Evolutionary conservation across 2,113 vertebrate species (phyloP).

Genomic region (Sinocyclocheilus anophthalmus): DNA sequence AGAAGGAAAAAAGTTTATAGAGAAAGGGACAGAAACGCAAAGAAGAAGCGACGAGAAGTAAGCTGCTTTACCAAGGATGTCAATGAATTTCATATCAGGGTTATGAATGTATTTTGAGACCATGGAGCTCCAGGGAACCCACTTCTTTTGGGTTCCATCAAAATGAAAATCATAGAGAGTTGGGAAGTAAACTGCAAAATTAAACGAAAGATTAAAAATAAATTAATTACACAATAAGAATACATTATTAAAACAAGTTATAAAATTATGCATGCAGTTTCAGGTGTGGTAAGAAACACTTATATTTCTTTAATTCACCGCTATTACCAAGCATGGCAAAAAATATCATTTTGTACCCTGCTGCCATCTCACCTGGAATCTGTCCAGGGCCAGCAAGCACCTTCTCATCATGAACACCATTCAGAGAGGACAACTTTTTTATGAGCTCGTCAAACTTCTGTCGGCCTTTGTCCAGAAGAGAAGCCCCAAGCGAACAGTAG

Average conservation of each 20-base stretch:
- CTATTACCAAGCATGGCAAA: background rate
- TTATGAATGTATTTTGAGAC: constrained; percentile 85
- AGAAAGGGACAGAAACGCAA: constrained; percentile 8
- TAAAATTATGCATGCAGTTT: background rate
- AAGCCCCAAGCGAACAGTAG: constrained; percentile 88
- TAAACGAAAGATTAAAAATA: background rate
- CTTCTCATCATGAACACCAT: constrained; percentile 69
- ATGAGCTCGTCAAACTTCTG: constrained; percentile 83
- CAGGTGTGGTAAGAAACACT: background rate
- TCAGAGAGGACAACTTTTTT: constrained; percentile 82
- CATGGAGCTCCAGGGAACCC: constrained; percentile 88
- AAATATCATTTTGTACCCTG: background rate
- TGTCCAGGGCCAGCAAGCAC: constrained; percentile 82
- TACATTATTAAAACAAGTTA: background rate
- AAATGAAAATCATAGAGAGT: constrained; percentile 95
- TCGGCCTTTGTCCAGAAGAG: constrained; percentile 80
- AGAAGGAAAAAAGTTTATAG: constrained; percentile 3
- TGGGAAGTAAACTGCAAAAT: constrained; percentile 81
- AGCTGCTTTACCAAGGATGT: constrained; percentile 85
- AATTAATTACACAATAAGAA: background rate
- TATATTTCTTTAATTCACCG: background rate
- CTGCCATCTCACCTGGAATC: constrained; percentile 81
- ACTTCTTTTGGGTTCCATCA: constrained; percentile 75
- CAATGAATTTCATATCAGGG: constrained; percentile 80
- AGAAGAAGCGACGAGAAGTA: background rate